These are phyloP conservation scores for Aplochiton taeniatus DNA, from an alignment of 2,797 vertebrate genomes.

Conservation along the genomic window DNA sequence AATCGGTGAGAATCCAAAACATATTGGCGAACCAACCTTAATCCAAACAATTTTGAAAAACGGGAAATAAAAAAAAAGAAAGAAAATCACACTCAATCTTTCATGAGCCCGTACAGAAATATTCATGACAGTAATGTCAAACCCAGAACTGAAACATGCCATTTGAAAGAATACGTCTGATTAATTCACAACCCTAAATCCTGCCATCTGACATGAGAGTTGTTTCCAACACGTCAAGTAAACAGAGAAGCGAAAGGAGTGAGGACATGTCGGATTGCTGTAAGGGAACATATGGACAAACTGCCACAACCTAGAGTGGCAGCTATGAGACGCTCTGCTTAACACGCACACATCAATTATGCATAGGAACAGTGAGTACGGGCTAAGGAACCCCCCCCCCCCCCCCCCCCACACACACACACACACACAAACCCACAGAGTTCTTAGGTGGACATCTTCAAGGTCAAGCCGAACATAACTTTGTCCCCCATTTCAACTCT, in stretches of 20 bases:
- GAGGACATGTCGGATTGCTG: not conserved
- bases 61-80: too few species aligned
- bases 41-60: not conserved
- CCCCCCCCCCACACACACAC: too few species aligned
- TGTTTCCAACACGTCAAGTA: slow-evolving; percentile 2
- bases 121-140: slow-evolving; percentile 17
- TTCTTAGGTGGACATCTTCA: too few species aligned
- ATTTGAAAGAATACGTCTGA: slow-evolving; percentile 11
- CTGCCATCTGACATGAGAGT: slow-evolving; percentile 9
- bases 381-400: not conserved
- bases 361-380: not conserved
- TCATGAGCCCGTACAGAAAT: slow-evolving; percentile 24
- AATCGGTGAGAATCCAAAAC: not conserved
- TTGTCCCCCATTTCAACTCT: too few species aligned
- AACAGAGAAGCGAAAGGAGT: not conserved
- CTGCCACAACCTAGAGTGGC: not conserved
- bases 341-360: slow-evolving; percentile 15
- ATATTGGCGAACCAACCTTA: not conserved
- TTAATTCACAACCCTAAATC: slow-evolving; percentile 26
- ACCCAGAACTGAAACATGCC: slow-evolving; percentile 14
- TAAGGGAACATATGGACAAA: not conserved
- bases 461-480: too few species aligned
- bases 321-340: slow-evolving; percentile 9
- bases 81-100: slow-evolving; percentile 14
- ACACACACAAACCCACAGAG: too few species aligned